Evolutionary conservation across 1,140 invertebrate species (phyloP), one percentile per base, ranked within the genome.

Genomic region (Caenorhabditis inopinata): DNA sequence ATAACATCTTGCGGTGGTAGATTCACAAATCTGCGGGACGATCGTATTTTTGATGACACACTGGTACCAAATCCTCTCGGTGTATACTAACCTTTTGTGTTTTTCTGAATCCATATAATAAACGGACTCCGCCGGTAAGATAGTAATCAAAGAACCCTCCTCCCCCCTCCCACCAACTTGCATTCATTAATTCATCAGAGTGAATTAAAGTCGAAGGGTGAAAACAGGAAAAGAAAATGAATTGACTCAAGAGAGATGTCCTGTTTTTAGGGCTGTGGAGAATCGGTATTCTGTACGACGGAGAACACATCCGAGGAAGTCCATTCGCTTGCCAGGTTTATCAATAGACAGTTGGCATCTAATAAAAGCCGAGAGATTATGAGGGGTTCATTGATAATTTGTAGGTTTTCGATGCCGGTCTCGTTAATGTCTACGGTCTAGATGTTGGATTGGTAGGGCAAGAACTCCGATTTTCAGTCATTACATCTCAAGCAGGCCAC

Each of bases 201-300:
- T 48, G 45, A 23, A 49, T 47, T 75, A 27, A 75, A 18, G 6
- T n/a, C 11, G 25, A 16, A 32, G 9, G n/a, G n/a, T 16, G 32
- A 79, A 49, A 45, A 38, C 7, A 27, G 32, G n/a, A 12, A 21
- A n/a, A 16, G 68, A 49, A 45, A 38, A 16, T 21, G 51, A 38
- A 29, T 5, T 35, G 47, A 58, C 14, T 23, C 14, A 38, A 42
- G 32, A 74, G 16, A 76, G 76, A 32, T 53, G 62, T 47, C 45
- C 79, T 42, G 29, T 38, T 81, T 84, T 76, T 83, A 91, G 91
- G 91, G 47, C 94, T 96, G 85, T 98, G 96, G 96, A 93, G 94
- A 83, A 96, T 98, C 74, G 93, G 94, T 81, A 96, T 98, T 79
- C 93, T 94, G 23, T 97, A 97, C 89, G 95, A 96, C 85, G 94